phyloP scores from a whole-genome alignment of 1,140 invertebrate species.

The Formica exsecta region DNA sequence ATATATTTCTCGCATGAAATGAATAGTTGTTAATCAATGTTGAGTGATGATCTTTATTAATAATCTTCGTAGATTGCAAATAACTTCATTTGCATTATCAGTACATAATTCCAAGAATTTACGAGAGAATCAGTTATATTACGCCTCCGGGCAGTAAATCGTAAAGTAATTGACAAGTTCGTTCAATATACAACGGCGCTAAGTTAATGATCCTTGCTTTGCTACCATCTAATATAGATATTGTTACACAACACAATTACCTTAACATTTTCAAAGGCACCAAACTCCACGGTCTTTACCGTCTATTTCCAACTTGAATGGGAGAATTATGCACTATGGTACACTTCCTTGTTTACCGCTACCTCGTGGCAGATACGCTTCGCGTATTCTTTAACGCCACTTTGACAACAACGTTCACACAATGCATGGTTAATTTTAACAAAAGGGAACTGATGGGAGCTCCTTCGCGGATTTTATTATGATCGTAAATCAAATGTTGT shows the following conservation, averaged over 20 bases:
- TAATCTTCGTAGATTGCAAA: background rate
- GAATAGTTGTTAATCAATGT: background rate
- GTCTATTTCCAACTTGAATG: background rate
- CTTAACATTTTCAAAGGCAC: conserved; percentile 35
- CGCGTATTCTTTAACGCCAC: conserved; percentile 25
- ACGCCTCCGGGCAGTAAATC: background rate
- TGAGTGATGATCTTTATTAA: background rate
- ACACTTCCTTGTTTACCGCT: conserved; percentile 38
- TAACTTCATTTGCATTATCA: background rate
- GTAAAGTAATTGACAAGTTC: background rate
- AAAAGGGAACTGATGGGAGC: background rate
- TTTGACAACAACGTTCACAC: background rate
- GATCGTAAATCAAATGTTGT: conserved; percentile 16
- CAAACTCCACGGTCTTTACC: conserved; percentile 23
- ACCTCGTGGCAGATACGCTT: background rate
- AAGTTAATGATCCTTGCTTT: conserved; percentile 32
- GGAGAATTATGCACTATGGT: conserved; percentile 9
- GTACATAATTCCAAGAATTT: background rate
- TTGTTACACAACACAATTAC: conserved; percentile 55
- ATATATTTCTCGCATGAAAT: background rate
- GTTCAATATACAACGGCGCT: background rate
- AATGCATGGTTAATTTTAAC: background rate
- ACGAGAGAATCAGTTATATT: background rate
- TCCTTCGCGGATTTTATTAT: background rate
- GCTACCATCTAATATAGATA: background rate